phyloP scores from a whole-genome alignment of 2,797 vertebrate species.

The Typhlichthys subterraneus region DNA sequence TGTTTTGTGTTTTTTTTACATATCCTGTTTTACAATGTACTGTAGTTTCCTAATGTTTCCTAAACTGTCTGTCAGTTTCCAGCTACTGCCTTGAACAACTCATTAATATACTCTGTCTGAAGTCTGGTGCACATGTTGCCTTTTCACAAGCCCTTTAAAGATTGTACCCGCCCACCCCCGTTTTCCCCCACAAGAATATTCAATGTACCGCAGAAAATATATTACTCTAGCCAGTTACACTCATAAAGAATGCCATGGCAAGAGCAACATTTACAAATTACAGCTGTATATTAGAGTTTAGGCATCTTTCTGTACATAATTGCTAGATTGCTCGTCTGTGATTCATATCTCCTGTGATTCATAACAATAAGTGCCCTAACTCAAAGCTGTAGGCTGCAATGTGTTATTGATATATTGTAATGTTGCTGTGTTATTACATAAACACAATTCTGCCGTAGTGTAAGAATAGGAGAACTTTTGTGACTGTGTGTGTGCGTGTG shows the following conservation, averaged over 20 bases:
- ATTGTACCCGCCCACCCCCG: too few species aligned
- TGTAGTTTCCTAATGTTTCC: background rate
- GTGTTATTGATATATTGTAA: slow-evolving; percentile 9
- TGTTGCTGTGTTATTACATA: slow-evolving; percentile 10
- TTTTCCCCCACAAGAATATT: too few species aligned
- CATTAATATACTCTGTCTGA: slow-evolving; percentile 24
- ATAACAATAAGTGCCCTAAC: too few species aligned
- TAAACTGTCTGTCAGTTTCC: slow-evolving; percentile 5
- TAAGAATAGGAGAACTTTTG: slow-evolving; percentile 1
- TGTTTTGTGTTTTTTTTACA: too few species aligned
- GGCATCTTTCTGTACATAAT: too few species aligned
- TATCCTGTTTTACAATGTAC: background rate
- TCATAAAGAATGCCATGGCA: too few species aligned
- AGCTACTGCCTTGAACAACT: slow-evolving; percentile 14
- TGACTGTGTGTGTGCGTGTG: slow-evolving; percentile 14
- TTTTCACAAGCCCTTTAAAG: slow-evolving; percentile 4
- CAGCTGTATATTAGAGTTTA: too few species aligned
- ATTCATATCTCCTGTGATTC: too few species aligned
- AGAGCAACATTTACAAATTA: too few species aligned
- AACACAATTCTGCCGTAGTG: slow-evolving; percentile 19
- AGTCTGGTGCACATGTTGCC: slow-evolving; percentile 10
- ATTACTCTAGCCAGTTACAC: too few species aligned
- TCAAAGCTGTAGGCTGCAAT: background rate
- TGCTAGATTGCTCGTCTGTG: too few species aligned
- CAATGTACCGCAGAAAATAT: too few species aligned